phyloP scores from a whole-genome alignment of 2,113 vertebrate genomes.

The Leptodactylus fuscus region DNA sequence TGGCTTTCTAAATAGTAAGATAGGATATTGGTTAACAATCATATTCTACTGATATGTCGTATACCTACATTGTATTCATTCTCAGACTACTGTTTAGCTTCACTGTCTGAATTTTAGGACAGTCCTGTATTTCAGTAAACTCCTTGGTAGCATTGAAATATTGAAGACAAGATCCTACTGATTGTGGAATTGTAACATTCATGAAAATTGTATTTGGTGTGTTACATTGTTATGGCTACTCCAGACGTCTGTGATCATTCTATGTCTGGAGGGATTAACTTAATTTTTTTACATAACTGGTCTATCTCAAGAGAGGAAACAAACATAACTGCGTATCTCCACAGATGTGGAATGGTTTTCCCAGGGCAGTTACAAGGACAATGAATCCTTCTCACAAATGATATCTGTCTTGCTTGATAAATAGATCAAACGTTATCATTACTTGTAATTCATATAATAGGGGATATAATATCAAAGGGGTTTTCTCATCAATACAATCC shows the following conservation, averaged over 20 bases:
- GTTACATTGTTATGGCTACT: background rate
- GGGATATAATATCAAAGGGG: background rate
- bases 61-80: background rate
- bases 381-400: background rate
- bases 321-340: background rate
- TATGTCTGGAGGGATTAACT: background rate
- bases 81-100: background rate
- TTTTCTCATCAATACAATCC: background rate
- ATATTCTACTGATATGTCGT: background rate
- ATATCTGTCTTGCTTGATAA: background rate
- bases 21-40: background rate
- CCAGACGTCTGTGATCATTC: background rate
- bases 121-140: background rate
- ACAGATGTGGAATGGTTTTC: background rate
- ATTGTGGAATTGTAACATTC: background rate
- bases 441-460: background rate
- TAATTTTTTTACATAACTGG: constrained; percentile 14
- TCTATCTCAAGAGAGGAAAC: constrained; percentile 38
- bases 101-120: too few species aligned
- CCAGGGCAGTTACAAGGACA: background rate
- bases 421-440: background rate
- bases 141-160: background rate
- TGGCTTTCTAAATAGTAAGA: background rate
- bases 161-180: background rate
- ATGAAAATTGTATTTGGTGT: background rate